A percentile compares a stretch with the other conserved stretches of the same genome.
Conservation (phyloP, 2,113 vertebrate species). For the Echinops telfairi region DNA sequence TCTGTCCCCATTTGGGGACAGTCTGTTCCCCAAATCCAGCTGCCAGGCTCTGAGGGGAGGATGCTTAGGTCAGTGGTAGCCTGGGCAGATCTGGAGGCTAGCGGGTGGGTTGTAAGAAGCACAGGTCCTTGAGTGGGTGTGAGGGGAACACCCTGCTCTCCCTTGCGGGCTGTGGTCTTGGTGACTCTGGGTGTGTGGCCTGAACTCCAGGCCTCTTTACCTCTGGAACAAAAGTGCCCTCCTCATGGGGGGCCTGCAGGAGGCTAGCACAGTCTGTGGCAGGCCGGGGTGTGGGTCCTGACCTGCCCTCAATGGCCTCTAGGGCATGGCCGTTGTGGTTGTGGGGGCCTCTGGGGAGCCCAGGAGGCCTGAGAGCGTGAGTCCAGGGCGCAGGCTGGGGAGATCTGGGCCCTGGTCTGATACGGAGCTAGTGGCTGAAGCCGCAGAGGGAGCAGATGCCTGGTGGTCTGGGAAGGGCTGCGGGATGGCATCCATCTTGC, state of each 20-base stretch:
- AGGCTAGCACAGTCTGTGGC: background rate
- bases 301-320: too few relatives aligned
- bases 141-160: background rate
- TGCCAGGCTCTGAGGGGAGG: background rate
- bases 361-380: background rate
- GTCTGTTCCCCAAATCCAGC: constrained; percentile 19
- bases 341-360: too few relatives aligned
- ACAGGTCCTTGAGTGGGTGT: background rate
- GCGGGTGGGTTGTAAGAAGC: background rate
- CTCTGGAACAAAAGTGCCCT: background rate
- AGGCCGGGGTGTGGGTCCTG: too few relatives aligned
- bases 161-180: background rate
- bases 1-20: constrained; percentile 27
- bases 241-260: background rate
- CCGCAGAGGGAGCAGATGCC: background rate
- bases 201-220: background rate
- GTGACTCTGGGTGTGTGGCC: background rate
- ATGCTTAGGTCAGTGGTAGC: background rate
- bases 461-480: background rate
- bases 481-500: constrained; percentile 78
- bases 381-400: background rate
- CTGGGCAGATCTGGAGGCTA: background rate
- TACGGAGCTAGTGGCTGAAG: background rate
- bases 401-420: background rate
- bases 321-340: too few relatives aligned